Evolutionary conservation across 2,888 invertebrate genomes (phyloP).

Genomic region (Vandiemenella viatica): DNA sequence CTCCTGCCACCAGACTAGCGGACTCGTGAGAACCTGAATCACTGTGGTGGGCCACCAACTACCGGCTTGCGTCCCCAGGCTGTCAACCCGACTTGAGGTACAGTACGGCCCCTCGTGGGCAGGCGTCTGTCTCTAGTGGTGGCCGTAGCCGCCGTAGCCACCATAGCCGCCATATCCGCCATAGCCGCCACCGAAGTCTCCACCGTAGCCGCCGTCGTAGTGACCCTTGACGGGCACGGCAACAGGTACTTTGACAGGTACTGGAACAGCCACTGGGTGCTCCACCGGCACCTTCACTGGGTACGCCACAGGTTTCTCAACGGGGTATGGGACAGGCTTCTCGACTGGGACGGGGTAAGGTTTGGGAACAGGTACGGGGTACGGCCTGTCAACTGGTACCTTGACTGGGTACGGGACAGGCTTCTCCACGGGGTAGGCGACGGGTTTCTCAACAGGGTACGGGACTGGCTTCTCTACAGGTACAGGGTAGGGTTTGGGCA

Average conservation of each 20-base stretch:
- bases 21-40: too few species aligned
- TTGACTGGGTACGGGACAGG: conserved; percentile 50
- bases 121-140: background rate
- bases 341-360: conserved; percentile 34
- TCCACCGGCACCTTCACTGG: conserved; percentile 48
- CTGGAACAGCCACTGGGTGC: conserved; percentile 6
- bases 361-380: conserved; percentile 35
- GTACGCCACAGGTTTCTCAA: conserved; percentile 53
- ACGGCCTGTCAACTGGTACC: conserved; percentile 37
- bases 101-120: too few species aligned
- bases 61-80: too few species aligned
- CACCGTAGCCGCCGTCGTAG: background rate
- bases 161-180: conserved; percentile 3
- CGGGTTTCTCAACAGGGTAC: conserved; percentile 60
- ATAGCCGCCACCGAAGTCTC: conserved; percentile 18
- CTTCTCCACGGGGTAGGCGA: conserved; percentile 46
- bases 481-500: conserved; percentile 55
- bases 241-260: conserved; percentile 8
- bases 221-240: conserved; percentile 5
- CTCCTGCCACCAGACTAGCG: too few species aligned
- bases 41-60: too few species aligned
- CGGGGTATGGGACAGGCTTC: conserved; percentile 27
- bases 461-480: conserved; percentile 56
- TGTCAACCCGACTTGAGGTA: too few species aligned
- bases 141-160: background rate